Percentiles rank a stretch among this genome's conserved stretches.
phyloP scores from a whole-genome alignment of 2,797 vertebrate genomes.

The Sternarchorhynchus goeldii region DNA sequence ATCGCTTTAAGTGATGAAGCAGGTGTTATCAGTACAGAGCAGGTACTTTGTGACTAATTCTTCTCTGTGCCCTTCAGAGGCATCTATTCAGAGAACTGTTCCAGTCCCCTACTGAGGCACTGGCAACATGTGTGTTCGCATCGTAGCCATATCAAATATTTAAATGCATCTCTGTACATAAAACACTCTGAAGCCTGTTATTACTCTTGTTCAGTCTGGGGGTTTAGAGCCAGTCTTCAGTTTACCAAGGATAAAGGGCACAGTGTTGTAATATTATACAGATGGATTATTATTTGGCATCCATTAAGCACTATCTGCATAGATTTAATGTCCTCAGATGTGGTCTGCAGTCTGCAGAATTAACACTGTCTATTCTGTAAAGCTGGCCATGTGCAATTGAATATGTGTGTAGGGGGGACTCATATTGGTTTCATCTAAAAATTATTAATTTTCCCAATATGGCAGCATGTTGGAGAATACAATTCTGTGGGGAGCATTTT shows the following conservation, averaged over 20 bases:
- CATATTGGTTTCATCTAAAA: not conserved
- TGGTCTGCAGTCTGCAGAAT: not conserved
- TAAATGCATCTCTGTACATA: constrained; percentile 43
- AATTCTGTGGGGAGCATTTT: not conserved
- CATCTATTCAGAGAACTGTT: constrained; percentile 30
- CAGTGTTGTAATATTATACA: constrained; percentile 4
- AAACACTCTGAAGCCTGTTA: constrained; percentile 25
- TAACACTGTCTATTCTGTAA: not conserved
- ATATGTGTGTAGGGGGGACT: not conserved
- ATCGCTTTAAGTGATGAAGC: constrained; percentile 34
- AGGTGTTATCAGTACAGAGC: constrained; percentile 46
- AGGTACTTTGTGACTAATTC: constrained; percentile 50
- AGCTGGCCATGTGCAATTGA: not conserved
- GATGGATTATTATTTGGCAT: constrained; percentile 29
- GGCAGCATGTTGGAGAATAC: not conserved
- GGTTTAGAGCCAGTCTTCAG: not conserved
- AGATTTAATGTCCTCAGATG: not conserved
- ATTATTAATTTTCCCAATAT: not conserved
- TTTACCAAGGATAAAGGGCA: not conserved
- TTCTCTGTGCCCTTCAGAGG: constrained; percentile 43
- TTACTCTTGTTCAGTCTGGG: constrained; percentile 9
- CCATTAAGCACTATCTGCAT: constrained; percentile 7
- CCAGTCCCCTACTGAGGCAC: constrained; percentile 39
- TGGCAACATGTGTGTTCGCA: constrained; percentile 47
- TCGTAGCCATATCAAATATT: constrained; percentile 50